Conservation (phyloP, 2,888 invertebrate species). For the Ommatoiulus sabulosus region DNA sequence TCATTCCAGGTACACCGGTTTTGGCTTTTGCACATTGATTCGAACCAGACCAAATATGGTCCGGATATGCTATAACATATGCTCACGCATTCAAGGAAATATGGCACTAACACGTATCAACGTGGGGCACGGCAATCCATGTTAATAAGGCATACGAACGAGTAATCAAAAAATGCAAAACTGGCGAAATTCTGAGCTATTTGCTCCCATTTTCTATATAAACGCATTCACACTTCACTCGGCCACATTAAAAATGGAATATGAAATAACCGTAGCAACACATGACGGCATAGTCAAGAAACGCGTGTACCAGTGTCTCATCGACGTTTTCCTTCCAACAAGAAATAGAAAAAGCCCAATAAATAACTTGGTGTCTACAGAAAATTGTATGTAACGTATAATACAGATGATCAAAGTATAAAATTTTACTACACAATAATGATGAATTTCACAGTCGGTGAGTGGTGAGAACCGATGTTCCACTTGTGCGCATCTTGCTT, state of each 20-base stretch:
- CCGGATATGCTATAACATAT: background rate
- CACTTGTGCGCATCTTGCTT: background rate
- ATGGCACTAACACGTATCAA: background rate
- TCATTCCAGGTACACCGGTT: background rate
- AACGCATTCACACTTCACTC: background rate
- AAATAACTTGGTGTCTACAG: background rate
- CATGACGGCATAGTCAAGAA: background rate
- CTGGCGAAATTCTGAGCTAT: constrained; percentile 3
- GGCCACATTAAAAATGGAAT: constrained; percentile 38
- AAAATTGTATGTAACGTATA: constrained; percentile 15
- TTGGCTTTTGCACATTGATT: background rate
- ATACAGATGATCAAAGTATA: constrained; percentile 14
- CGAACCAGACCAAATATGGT: background rate
- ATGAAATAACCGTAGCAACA: constrained; percentile 3
- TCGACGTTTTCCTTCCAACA: background rate
- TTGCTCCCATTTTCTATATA: background rate
- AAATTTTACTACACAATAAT: background rate
- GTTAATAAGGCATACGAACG: constrained; percentile 41
- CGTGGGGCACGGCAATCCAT: background rate
- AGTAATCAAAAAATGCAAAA: constrained; percentile 47
- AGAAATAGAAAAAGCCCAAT: background rate
- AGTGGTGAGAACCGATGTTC: background rate
- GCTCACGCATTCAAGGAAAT: background rate
- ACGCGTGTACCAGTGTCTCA: background rate
- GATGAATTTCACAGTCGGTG: background rate